These are phyloP conservation scores for Noctilio leporinus DNA, from an alignment of 2,113 vertebrate species.

Conservation along the genomic window DNA sequence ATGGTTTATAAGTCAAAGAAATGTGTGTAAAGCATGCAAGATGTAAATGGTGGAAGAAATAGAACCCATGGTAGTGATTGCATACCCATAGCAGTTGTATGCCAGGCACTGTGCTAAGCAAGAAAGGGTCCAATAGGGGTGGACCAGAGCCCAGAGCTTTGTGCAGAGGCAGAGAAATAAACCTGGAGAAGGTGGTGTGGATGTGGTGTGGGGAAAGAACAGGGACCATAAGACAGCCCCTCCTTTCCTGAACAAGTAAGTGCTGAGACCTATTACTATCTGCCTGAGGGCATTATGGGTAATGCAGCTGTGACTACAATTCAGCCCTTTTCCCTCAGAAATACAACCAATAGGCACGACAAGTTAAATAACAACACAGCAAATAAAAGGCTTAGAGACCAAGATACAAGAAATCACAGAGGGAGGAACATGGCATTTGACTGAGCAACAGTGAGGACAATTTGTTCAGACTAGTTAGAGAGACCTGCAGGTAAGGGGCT, in stretches of 20 bases:
- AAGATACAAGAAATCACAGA: background rate
- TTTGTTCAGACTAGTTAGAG: background rate
- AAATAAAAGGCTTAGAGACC: background rate
- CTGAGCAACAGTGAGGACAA: background rate
- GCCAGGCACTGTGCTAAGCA: background rate
- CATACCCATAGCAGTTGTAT: background rate
- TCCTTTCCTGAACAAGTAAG: background rate
- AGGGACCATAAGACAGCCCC: accelerated
- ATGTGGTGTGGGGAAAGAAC: background rate
- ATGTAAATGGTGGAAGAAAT: background rate
- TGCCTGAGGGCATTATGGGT: background rate
- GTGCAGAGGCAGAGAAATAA: background rate
- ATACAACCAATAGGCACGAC: background rate
- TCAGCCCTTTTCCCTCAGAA: background rate
- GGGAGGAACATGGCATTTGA: accelerated
- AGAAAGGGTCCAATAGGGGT: background rate
- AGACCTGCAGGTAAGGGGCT: background rate
- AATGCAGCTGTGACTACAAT: background rate
- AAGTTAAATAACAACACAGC: background rate
- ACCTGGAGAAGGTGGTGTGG: background rate
- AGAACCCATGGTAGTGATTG: background rate
- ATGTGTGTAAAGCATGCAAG: background rate
- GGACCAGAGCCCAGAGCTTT: background rate
- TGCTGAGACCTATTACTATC: background rate
- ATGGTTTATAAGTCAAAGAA: background rate